phyloP scores from a whole-genome alignment of 1,140 invertebrate genomes.

The Onthophagus taurus region DNA sequence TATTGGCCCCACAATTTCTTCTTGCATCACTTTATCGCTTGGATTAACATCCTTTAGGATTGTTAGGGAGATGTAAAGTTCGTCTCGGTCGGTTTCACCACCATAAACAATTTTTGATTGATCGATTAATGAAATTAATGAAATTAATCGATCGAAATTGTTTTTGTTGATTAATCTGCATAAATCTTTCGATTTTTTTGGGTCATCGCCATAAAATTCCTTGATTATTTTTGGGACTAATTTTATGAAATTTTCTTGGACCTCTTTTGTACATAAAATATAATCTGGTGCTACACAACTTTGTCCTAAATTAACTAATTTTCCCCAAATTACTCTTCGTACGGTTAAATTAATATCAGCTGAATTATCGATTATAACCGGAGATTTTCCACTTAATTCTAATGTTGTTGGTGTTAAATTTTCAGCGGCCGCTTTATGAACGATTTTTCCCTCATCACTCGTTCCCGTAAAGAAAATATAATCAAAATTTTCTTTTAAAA shows the following conservation, averaged over 20 bases:
- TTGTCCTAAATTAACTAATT: conserved; percentile 77
- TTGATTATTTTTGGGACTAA: conserved; percentile 56
- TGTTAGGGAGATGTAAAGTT: conserved; percentile 75
- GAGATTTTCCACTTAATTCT: conserved; percentile 89
- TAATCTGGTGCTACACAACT: conserved; percentile 98
- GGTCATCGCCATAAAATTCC: conserved; percentile 79
- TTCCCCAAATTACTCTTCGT: conserved; percentile 90
- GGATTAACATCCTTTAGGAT: conserved; percentile 63
- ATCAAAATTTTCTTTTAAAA: conserved; percentile 71
- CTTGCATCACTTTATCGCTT: conserved; percentile 72
- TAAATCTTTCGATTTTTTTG: conserved; percentile 69
- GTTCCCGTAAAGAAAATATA: conserved; percentile 97
- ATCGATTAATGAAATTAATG: conserved; percentile 53
- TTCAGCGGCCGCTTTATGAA: conserved; percentile 82
- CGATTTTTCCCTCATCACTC: conserved; percentile 72
- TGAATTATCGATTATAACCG: conserved; percentile 70
- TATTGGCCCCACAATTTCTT: conserved; percentile 93
- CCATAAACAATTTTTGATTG: conserved; percentile 64
- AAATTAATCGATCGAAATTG: conserved; percentile 52
- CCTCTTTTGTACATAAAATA: conserved; percentile 73
- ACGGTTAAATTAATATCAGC: conserved; percentile 60
- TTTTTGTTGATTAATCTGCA: conserved; percentile 76
- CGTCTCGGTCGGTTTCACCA: conserved; percentile 61
- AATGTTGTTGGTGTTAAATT: conserved; percentile 89
- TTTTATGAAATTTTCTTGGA: conserved; percentile 59